A percentile compares a stretch with the other conserved stretches of the same genome.
phyloP scores from a whole-genome alignment of 2,888 invertebrate species.

The Cheilosia vernalis region DNA sequence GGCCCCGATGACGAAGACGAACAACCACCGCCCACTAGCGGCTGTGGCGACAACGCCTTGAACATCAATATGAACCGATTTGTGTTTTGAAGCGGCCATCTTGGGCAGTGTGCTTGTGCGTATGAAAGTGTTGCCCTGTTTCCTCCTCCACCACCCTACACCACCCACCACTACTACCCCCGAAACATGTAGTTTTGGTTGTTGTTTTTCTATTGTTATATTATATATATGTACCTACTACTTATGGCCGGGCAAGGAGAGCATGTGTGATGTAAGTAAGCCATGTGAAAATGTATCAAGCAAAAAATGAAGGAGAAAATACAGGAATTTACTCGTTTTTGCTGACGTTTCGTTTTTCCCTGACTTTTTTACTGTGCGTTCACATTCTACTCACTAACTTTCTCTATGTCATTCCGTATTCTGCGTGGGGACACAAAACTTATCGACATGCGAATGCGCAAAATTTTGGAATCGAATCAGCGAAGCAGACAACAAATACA shows the following conservation, averaged over 20 bases:
- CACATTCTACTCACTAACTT: neutral
- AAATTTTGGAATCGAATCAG: slow-evolving; percentile 35
- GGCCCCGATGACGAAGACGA: slow-evolving; percentile 81
- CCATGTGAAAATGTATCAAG: slow-evolving; percentile 57
- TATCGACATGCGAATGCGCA: slow-evolving; percentile 33
- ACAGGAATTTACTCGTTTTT: slow-evolving; percentile 65
- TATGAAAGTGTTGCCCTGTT: slow-evolving; percentile 68
- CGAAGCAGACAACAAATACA: slow-evolving; percentile 24
- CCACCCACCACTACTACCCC: slow-evolving; percentile 54
- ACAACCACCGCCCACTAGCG: slow-evolving; percentile 81
- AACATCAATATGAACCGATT: slow-evolving; percentile 82
- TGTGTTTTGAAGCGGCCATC: slow-evolving; percentile 79
- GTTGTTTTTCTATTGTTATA: slow-evolving; percentile 25
- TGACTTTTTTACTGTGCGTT: slow-evolving; percentile 7
- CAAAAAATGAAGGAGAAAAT: slow-evolving; percentile 50
- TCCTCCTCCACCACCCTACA: slow-evolving; percentile 41
- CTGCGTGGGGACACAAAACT: neutral
- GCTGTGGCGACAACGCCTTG: slow-evolving; percentile 81
- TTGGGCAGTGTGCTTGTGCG: slow-evolving; percentile 54
- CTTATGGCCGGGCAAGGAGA: slow-evolving; percentile 38
- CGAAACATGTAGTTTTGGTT: slow-evolving; percentile 51
- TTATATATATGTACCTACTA: slow-evolving; percentile 50
- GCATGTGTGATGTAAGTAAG: slow-evolving; percentile 49
- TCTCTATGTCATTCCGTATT: slow-evolving; percentile 11
- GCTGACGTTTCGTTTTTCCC: too few species aligned